Evolutionary conservation across 2,888 invertebrate species (phyloP).

Genomic region (Trichacis sp.): DNA sequence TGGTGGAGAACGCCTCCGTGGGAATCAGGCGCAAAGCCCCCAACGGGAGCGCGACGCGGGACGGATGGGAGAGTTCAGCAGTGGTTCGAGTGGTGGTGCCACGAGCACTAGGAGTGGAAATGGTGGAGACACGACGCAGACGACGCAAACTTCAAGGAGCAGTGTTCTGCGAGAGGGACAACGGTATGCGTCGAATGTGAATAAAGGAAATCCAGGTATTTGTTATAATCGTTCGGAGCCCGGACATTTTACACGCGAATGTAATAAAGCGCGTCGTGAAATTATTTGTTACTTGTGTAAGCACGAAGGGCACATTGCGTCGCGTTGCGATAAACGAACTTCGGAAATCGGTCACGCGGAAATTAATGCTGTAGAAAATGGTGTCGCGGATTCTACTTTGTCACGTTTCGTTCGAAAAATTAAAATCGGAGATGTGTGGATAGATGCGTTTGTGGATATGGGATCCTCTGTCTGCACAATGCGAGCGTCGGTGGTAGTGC

Average conservation of each 20-base stretch:
- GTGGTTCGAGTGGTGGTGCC: too few relatives aligned
- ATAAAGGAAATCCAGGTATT: neutral
- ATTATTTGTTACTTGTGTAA: constrained; percentile 15
- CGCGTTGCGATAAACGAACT: too few relatives aligned
- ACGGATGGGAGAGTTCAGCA: too few relatives aligned
- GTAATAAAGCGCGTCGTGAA: neutral
- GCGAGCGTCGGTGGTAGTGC: constrained; percentile 12
- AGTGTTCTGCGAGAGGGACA: too few relatives aligned
- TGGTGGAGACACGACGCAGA: too few relatives aligned
- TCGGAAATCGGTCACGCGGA: neutral
- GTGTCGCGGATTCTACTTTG: too few relatives aligned
- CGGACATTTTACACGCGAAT: neutral
- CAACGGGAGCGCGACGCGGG: too few relatives aligned
- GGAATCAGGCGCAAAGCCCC: too few relatives aligned
- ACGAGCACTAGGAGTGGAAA: too few relatives aligned
- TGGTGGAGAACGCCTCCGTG: too few relatives aligned
- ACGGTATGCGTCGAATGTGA: too few relatives aligned
- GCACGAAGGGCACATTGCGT: constrained; percentile 3
- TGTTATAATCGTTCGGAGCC: constrained; percentile 2
- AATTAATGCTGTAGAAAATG: neutral
- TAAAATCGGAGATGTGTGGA: neutral
- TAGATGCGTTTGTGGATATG: constrained; percentile 22
- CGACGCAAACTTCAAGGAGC: too few relatives aligned
- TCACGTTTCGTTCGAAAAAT: constrained; percentile 15
- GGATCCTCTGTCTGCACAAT: constrained; percentile 25